A percentile compares a stretch with the other conserved stretches of the same genome.
Conservation (phyloP, 1,140 invertebrate species). For the Solenopsis invicta region DNA sequence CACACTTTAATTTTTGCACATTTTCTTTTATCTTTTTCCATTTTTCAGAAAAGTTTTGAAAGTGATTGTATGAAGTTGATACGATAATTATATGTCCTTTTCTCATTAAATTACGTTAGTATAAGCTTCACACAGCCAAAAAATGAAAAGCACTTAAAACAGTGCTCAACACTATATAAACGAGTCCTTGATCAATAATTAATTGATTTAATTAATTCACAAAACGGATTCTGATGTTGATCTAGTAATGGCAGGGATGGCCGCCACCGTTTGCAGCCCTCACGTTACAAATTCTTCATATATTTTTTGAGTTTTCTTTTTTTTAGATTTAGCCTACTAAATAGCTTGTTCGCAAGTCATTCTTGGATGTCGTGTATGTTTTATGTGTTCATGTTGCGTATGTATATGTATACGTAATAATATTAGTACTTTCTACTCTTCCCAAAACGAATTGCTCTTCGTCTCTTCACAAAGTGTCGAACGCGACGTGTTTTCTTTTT, state of each 20-base stretch:
- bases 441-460: conserved; percentile 72
- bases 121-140: conserved; percentile 84
- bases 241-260: conserved; percentile 78
- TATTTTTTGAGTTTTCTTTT: conserved; percentile 8
- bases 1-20: not conserved
- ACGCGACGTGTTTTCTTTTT: conserved; percentile 68
- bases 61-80: conserved; percentile 77
- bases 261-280: conserved; percentile 72
- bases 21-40: not conserved
- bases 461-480: conserved; percentile 59
- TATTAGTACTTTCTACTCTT: conserved; percentile 71
- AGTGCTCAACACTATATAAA: conserved; percentile 85
- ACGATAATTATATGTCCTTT: conserved; percentile 73
- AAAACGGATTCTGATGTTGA: conserved; percentile 77
- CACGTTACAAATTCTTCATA: conserved; percentile 70
- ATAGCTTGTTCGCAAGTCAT: conserved; percentile 77
- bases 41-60: conserved; percentile 74
- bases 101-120: conserved; percentile 76
- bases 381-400: conserved; percentile 9
- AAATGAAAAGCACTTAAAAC: conserved; percentile 86
- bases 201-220: conserved; percentile 81
- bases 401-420: conserved; percentile 56
- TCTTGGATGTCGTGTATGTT: conserved; percentile 59
- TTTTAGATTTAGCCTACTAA: conserved; percentile 71
- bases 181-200: conserved; percentile 77